Evolutionary conservation across 2,113 vertebrate genomes (phyloP), one percentile per base, ranked within the genome.

Genomic region (Pandion haliaetus): DNA sequence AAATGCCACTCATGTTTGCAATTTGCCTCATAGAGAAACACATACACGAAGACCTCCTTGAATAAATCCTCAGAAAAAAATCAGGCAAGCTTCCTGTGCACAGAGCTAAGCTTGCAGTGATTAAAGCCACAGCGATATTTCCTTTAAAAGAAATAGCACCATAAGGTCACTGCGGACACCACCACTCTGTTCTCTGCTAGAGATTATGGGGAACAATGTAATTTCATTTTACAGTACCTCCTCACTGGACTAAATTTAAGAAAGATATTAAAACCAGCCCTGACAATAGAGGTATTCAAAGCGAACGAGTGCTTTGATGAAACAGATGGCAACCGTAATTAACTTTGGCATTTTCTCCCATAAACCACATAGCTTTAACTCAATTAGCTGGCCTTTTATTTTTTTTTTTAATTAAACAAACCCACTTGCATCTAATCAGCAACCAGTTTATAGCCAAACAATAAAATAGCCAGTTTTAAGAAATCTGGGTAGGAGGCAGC

Each of bases 311-410:
- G 23, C 84, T 95, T 91, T 74, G 82, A 94, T 65, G 74, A 93
- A 94, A 69, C 93, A 96, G 94, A 95, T 96, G 94, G 93, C 32
- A 86, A 83, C 91, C 10, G 8, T 91, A 90, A 97, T 97, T 96
- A 96, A 91, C 67, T 91, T 32, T 36, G 79, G 83, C 82, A 88
- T 94, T 87, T 91, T 96, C 91, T 94, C 63, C 76, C 8, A 12
- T 81, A 84, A 94, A 93, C 59, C 82, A 84, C 85, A 31, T 45
- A 55, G 62, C 85, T 96, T 82, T 72, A 95, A 82, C 50, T 82
- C 54, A 52, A 83, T 85, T 87, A 92, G 62, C 24, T 34, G 18
- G 40, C n/a, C 13, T 77, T n/a, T 50, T 54, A 29, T 71, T 40
- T 38, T 7, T 34, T 72, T 82, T 62, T 72, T 47, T 20, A 90